Conservation (phyloP, 2,888 invertebrate species). For the Hyppa rectilinea region DNA sequence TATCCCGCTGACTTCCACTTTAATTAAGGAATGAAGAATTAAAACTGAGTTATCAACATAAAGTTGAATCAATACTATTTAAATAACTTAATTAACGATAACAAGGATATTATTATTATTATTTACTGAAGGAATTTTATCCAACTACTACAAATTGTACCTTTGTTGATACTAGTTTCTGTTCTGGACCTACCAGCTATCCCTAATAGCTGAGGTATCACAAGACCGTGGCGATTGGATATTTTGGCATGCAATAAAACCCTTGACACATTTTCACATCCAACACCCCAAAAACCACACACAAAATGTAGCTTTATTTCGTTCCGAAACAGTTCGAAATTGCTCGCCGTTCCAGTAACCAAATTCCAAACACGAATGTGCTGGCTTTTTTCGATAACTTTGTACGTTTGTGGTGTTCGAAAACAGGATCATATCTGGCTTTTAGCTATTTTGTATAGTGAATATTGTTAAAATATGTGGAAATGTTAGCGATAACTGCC, state of each 20-base stretch:
- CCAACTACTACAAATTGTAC: neutral
- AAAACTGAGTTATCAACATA: neutral
- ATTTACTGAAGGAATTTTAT: neutral
- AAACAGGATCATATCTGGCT: slow-evolving; percentile 53
- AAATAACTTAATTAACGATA: too few relatives aligned
- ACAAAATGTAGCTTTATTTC: slow-evolving; percentile 17
- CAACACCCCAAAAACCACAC: neutral
- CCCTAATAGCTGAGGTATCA: slow-evolving; percentile 33
- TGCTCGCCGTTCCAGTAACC: slow-evolving; percentile 4
- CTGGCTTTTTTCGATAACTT: slow-evolving; percentile 53
- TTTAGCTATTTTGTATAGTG: slow-evolving; percentile 42
- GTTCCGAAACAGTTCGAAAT: slow-evolving; percentile 22
- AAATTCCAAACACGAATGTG: slow-evolving; percentile 52
- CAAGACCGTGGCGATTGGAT: slow-evolving; percentile 39
- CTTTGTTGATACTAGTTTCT: neutral
- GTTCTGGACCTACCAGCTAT: slow-evolving; percentile 5
- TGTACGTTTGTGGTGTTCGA: slow-evolving; percentile 51
- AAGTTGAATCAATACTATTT: too few relatives aligned
- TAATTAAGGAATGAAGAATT: too few relatives aligned
- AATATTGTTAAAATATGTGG: slow-evolving; percentile 32
- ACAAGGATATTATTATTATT: too few relatives aligned
- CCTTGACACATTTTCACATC: slow-evolving; percentile 52
- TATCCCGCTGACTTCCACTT: too few relatives aligned
- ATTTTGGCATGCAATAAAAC: slow-evolving; percentile 59
- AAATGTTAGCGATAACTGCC: slow-evolving; percentile 17